Conservation (phyloP, 2,113 vertebrate species). For the Leptocoma aspasia region DNA sequence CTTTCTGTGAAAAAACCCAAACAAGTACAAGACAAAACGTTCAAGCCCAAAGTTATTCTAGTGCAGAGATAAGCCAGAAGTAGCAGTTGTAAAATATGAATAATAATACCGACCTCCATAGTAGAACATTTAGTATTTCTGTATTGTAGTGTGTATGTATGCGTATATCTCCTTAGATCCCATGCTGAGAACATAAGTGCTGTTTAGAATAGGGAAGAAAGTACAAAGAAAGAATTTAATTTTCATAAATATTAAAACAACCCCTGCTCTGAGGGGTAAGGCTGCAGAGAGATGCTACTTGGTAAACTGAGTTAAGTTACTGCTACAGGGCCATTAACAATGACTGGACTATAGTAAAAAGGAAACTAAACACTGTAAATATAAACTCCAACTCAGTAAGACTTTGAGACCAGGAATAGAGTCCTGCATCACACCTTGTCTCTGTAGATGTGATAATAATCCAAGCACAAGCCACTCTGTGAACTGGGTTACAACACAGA, state of each 20-base stretch:
- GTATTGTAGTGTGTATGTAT: background rate
- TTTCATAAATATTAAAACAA: background rate
- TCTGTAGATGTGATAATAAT: background rate
- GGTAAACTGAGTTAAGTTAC: background rate
- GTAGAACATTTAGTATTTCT: background rate
- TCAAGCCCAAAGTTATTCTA: background rate
- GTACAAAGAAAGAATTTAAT: background rate
- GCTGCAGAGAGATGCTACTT: background rate
- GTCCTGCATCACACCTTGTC: background rate
- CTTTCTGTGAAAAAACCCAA: conserved; percentile 4
- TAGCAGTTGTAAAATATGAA: background rate
- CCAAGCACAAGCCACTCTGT: background rate
- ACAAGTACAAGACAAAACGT: background rate
- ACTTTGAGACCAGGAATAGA: background rate
- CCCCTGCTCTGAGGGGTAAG: background rate
- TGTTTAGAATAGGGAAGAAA: background rate
- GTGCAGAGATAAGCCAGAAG: conserved; percentile 4
- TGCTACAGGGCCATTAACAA: background rate
- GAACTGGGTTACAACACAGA: background rate
- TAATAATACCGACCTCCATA: background rate
- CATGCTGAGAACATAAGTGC: background rate
- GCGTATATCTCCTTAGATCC: fast-evolving
- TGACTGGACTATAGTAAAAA: background rate
- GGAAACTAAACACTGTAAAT: background rate
- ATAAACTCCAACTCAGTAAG: background rate